phyloP scores from a whole-genome alignment of 2,113 vertebrate species.

The Semnopithecus entellus region DNA sequence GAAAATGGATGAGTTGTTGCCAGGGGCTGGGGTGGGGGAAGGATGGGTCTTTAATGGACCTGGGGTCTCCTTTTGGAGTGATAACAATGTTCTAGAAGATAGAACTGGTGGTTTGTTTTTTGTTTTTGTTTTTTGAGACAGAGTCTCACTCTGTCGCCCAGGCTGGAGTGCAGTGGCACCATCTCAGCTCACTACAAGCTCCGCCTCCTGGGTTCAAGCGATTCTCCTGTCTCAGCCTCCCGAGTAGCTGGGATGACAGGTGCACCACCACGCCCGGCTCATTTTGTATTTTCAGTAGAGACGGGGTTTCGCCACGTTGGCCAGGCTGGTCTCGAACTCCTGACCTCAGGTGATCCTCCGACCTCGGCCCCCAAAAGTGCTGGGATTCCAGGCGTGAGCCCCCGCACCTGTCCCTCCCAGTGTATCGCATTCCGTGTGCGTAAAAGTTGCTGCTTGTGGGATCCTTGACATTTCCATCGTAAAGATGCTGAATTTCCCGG shows the following conservation, averaged over 20 bases:
- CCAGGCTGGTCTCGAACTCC: no score
- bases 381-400: no score
- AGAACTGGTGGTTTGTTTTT: background rate
- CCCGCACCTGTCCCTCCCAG: no score
- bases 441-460: fast-evolving
- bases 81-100: background rate
- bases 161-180: fast-evolving
- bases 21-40: background rate
- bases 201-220: fast-evolving
- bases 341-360: no score
- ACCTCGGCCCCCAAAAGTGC: no score
- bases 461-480: background rate
- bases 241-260: no score
- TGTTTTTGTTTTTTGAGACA: no score
- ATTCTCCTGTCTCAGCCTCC: no score
- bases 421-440: no score
- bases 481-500: fast-evolving
- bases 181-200: no score
- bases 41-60: fast-evolving
- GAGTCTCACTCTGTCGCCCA: fast-evolving
- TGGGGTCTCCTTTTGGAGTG: background rate
- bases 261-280: fast-evolving
- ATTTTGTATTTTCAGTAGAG: no score
- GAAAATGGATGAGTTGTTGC: fast-evolving
- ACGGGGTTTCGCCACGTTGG: no score